phyloP scores from a whole-genome alignment of 2,113 vertebrate species.

The Larimichthys polyactis region DNA sequence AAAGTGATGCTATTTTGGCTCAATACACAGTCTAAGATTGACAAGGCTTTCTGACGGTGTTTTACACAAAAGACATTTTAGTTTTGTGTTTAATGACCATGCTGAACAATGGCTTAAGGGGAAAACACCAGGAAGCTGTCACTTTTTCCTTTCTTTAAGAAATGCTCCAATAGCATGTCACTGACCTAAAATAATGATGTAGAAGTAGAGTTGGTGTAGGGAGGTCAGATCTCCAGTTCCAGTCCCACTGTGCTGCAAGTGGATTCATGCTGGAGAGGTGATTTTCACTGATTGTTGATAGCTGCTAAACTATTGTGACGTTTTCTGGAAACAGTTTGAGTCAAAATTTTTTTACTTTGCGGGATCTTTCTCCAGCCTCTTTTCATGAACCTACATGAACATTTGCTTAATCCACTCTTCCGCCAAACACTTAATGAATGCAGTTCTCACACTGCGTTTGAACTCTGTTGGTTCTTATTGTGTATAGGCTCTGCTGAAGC shows the following conservation, averaged over 20 bases:
- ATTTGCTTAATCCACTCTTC: conserved; percentile 7
- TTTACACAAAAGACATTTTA: conserved; percentile 23
- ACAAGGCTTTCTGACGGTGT: neutral
- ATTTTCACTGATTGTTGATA: conserved; percentile 12
- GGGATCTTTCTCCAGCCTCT: neutral
- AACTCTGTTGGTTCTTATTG: conserved; percentile 27
- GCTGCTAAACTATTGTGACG: neutral
- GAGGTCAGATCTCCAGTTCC: neutral
- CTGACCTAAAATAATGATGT: neutral
- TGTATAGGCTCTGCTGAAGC: conserved; percentile 6
- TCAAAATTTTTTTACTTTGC: neutral
- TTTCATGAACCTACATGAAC: conserved; percentile 7
- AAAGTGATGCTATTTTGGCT: conserved; percentile 34
- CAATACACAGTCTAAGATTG: conserved; percentile 7
- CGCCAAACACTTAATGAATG: conserved; percentile 4
- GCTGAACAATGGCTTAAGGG: neutral
- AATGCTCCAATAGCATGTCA: neutral
- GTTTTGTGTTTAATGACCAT: neutral
- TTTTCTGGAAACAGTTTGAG: neutral
- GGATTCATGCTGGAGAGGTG: neutral
- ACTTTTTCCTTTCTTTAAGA: neutral
- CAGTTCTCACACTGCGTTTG: conserved; percentile 20
- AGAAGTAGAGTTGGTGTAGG: neutral
- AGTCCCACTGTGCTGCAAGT: neutral
- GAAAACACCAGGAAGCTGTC: neutral